Percentiles rank a stretch among this genome's conserved stretches.
Evolutionary conservation across 2,113 vertebrate species (phyloP).

Genomic region (Epinephelus lanceolatus): DNA sequence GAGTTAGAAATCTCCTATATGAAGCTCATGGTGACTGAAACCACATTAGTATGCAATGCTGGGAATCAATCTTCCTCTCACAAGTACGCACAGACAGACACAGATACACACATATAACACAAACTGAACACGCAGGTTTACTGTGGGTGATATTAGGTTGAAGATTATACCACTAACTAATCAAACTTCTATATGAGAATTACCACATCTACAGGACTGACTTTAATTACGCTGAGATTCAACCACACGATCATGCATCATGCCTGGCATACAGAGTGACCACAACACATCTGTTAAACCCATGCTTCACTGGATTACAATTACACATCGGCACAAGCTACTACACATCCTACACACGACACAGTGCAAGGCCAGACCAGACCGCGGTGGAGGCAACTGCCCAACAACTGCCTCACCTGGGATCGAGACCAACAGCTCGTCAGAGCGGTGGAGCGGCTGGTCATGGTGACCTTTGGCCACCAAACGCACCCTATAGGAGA

Average conservation of each 20-base stretch:
- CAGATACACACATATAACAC: slow-evolving; percentile 19
- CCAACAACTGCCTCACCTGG: slow-evolving; percentile 91
- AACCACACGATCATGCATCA: slow-evolving; percentile 67
- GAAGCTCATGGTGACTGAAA: slow-evolving; percentile 19
- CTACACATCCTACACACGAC: slow-evolving; percentile 42
- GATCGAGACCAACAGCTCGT: slow-evolving; percentile 92
- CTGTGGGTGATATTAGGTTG: slow-evolving; percentile 45
- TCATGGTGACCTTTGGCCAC: slow-evolving; percentile 90
- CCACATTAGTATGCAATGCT: slow-evolving; percentile 39
- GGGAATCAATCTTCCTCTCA: slow-evolving; percentile 6
- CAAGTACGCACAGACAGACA: slow-evolving; percentile 22
- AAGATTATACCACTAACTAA: slow-evolving; percentile 35
- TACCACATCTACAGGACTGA: slow-evolving; percentile 29
- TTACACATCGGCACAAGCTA: slow-evolving; percentile 45
- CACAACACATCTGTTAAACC: slow-evolving; percentile 56
- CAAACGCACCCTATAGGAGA: slow-evolving; percentile 93
- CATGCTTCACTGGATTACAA: slow-evolving; percentile 41
- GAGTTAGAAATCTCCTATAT: slow-evolving; percentile 52
- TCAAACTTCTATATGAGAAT: slow-evolving; percentile 49
- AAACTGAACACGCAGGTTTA: slow-evolving; percentile 19
- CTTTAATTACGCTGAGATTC: slow-evolving; percentile 7
- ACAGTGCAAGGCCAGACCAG: slow-evolving; percentile 38
- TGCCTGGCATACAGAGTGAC: slow-evolving; percentile 48
- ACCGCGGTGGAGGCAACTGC: slow-evolving; percentile 46
- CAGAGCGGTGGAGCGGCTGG: slow-evolving; percentile 87